Base-by-base conservation (phyloP, 37 sponge, comb jelly and placozoan genomes). In the Aplysina aerophoba region DNA sequence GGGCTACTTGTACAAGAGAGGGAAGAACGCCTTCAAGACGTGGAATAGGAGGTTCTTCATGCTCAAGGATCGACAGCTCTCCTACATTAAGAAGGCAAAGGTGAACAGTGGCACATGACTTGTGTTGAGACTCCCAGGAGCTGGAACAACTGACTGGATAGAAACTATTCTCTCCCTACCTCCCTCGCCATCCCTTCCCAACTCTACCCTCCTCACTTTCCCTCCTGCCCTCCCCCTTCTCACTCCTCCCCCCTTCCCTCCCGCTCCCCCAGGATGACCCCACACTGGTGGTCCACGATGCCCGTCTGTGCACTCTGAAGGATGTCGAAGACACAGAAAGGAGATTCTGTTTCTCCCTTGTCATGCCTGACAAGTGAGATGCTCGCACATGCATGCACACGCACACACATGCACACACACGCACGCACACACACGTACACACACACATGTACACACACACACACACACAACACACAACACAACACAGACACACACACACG, bases 1-100 rank as follows among this genome's bases (percentile, higher is more conserved):
- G 33, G 95, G 95, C n/a, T 95, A 92, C 60, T 72, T 95, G 56
- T 92, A 89, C 87, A 95, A 95, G 80, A 86, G 87, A 40, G 61
- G 71, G 53, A 74, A 55, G 11, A 89, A 82, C 75, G 83, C 82
- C 21, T 92, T 95, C 83, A 89, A 90, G 86, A 84, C 88, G 0
- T 95, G 95, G 95, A 88, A 75, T 50, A 69, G 93, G 31, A 55
- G 95, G 16, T 95, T 87, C 81, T 95, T 95, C 72, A 63, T 87
- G 24, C 79, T 95, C 25, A 83, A 66, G n/a, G 78, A 89, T 62
- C 84, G 74, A 72, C 80, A 90, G 56, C 80, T 95, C 6, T 59
- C 81, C 14, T 92, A 95, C 64, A 82, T 88, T 54, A 84, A 85
- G 62, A 84, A 80, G 40, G 75, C 65, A 25, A 28, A 53, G 34